phyloP scores from a whole-genome alignment of 2,888 invertebrate species.

The Agapostemon virescens region DNA sequence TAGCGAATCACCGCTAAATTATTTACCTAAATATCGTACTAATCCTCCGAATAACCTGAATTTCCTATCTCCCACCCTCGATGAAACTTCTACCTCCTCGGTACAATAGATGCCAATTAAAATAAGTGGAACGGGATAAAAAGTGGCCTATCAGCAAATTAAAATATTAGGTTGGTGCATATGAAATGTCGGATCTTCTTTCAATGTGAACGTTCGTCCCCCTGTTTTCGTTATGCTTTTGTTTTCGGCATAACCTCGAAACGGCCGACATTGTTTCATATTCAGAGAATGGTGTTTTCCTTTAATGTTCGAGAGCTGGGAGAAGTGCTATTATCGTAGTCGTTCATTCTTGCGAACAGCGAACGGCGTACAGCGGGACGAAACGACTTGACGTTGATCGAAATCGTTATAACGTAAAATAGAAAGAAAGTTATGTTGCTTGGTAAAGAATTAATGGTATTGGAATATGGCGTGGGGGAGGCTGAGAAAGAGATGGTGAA shows the following conservation, averaged over 20 bases:
- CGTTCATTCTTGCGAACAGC: not conserved
- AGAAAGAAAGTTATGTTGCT: no score
- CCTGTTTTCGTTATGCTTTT: no score
- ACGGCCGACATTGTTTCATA: not conserved
- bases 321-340: not conserved
- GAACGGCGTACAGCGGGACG: no score
- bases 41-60: not conserved
- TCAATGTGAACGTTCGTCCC: no score
- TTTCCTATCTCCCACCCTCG: not conserved
- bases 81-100: not conserved
- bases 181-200: no score
- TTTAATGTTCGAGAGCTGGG: not conserved
- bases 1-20: not conserved
- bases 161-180: no score
- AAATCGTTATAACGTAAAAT: no score
- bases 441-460: no score
- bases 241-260: no score
- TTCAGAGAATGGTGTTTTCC: not conserved
- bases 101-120: not conserved
- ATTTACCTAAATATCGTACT: conserved; percentile 19
- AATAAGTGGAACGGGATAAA: not conserved
- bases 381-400: no score
- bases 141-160: not conserved
- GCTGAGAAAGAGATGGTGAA: no score
- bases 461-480: no score